Percentiles rank a stretch among this genome's conserved stretches.
phyloP scores from a whole-genome alignment of 1,140 invertebrate species.

The Leguminivora glycinivorella region DNA sequence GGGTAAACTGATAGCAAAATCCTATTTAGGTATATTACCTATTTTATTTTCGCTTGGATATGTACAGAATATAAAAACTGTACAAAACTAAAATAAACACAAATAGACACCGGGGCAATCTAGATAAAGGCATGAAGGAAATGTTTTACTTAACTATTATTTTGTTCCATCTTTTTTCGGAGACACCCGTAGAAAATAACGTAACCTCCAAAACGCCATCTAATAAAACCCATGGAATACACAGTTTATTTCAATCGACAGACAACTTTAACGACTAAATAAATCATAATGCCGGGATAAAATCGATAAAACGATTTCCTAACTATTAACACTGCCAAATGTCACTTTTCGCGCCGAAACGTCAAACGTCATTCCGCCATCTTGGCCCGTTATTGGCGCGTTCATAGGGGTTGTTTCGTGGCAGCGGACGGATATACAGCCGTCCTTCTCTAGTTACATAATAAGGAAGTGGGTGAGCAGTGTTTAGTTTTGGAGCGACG shows the following conservation, averaged over 20 bases:
- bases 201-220: neutral
- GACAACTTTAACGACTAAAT: constrained; percentile 33
- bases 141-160: neutral
- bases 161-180: neutral
- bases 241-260: constrained; percentile 10
- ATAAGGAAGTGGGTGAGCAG: constrained; percentile 73
- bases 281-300: constrained; percentile 60
- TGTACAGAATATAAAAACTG: no score
- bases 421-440: constrained; percentile 42
- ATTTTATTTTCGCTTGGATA: no score
- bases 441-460: constrained; percentile 65
- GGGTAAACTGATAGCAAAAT: no score
- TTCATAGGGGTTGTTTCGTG: constrained; percentile 51
- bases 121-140: neutral
- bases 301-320: constrained; percentile 57
- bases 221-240: neutral
- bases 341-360: constrained; percentile 74
- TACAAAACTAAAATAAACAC: no score
- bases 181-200: neutral
- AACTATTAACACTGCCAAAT: constrained; percentile 58
- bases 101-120: neutral
- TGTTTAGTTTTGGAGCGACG: constrained; percentile 56
- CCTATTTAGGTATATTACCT: no score
- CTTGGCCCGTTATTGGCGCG: constrained; percentile 61
- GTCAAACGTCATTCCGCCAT: constrained; percentile 72